phyloP scores from a whole-genome alignment of 1,140 invertebrate species.

The Hyphantria cunea region DNA sequence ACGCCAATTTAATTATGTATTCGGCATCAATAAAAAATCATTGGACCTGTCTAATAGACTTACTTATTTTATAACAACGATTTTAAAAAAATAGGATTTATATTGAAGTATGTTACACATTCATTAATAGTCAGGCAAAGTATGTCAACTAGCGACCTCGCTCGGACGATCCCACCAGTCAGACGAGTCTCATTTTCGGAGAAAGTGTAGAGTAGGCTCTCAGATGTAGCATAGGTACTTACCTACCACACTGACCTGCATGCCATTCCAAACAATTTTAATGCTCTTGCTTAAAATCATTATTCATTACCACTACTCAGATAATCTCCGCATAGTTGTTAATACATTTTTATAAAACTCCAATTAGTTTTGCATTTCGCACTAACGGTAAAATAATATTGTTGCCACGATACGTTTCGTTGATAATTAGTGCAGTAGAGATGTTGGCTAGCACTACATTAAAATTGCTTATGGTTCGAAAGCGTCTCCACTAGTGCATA shows the following conservation, averaged over 20 bases:
- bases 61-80: too few species aligned
- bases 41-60: too few species aligned
- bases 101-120: background rate
- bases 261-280: background rate
- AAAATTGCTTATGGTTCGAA: constrained; percentile 37
- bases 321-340: background rate
- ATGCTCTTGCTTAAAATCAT: too few species aligned
- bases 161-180: constrained; percentile 5
- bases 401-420: constrained; percentile 31
- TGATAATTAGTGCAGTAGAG: constrained; percentile 42
- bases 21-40: too few species aligned
- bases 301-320: too few species aligned
- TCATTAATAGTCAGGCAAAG: background rate
- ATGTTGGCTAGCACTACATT: constrained; percentile 15
- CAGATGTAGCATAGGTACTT: constrained; percentile 11
- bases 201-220: constrained; percentile 20
- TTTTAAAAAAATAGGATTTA: too few species aligned
- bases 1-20: too few species aligned
- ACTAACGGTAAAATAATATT: constrained; percentile 36
- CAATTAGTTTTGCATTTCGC: constrained; percentile 41
- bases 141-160: constrained; percentile 6
- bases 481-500: constrained; percentile 35
- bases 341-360: constrained; percentile 13
- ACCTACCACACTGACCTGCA: constrained; percentile 19
- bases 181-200: constrained; percentile 10